Percentiles rank a stretch among this genome's conserved stretches.
Evolutionary conservation across 2,797 vertebrate species (phyloP).

Genomic region (Chanos chanos): DNA sequence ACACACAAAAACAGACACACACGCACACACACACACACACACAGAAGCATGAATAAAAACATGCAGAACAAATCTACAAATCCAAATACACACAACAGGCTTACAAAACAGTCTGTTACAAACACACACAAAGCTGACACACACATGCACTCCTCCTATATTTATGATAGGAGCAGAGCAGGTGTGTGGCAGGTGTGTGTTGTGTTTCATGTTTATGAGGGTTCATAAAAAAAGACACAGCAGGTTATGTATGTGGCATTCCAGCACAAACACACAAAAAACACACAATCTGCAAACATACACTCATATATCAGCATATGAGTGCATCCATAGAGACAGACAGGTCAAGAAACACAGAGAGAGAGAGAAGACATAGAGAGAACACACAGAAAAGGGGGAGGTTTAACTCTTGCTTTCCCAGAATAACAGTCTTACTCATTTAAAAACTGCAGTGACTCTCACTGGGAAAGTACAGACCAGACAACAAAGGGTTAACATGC

Average conservation of each 20-base stretch:
- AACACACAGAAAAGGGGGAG: background rate
- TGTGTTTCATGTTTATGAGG: conserved; percentile 13
- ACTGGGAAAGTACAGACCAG: conserved; percentile 41
- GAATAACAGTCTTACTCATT: conserved; percentile 49
- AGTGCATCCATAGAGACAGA: background rate
- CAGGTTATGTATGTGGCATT: conserved; percentile 9
- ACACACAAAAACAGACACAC: too few relatives aligned
- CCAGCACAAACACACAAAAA: background rate
- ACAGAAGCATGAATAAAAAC: too few relatives aligned
- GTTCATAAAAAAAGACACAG: conserved; percentile 26
- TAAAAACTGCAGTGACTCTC: conserved; percentile 37
- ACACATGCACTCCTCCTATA: conserved; percentile 7
- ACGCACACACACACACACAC: too few relatives aligned
- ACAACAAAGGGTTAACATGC: background rate
- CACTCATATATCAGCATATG: background rate
- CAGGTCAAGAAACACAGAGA: background rate
- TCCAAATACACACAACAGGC: too few relatives aligned
- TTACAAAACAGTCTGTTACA: background rate
- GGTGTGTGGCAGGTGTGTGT: conserved; percentile 26
- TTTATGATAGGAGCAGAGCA: conserved; percentile 33
- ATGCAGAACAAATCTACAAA: too few relatives aligned
- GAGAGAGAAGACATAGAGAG: background rate
- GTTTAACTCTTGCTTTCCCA: conserved; percentile 51
- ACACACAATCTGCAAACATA: conserved; percentile 1
- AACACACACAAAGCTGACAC: too few relatives aligned